Conservation (phyloP, 2,888 invertebrate species). For the Cheilosia impressa region DNA sequence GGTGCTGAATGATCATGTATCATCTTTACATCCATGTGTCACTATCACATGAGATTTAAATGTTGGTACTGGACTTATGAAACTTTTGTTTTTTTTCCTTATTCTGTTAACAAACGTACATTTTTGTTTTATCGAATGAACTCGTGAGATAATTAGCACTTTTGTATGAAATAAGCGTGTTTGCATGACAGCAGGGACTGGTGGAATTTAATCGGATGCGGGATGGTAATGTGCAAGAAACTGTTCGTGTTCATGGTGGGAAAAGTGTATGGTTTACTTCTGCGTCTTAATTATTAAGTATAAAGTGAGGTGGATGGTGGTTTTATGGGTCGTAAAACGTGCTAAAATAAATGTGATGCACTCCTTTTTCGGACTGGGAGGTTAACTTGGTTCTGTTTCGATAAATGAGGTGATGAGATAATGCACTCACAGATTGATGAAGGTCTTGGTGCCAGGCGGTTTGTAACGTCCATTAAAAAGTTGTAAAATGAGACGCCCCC, state of each 20-base stretch:
- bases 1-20: constrained; percentile 42
- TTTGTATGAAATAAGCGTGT: constrained; percentile 36
- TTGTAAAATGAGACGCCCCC: constrained; percentile 12
- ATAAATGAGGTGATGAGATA: constrained; percentile 44
- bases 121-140: constrained; percentile 38
- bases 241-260: background rate
- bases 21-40: constrained; percentile 51
- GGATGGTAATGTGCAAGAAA: constrained; percentile 10
- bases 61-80: constrained; percentile 27
- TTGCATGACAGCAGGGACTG: constrained; percentile 3
- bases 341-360: constrained; percentile 47
- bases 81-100: constrained; percentile 42
- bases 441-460: constrained; percentile 20
- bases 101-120: constrained; percentile 17
- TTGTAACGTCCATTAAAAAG: constrained; percentile 17
- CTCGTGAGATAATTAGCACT: constrained; percentile 62
- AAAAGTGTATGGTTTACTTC: constrained; percentile 10
- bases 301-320: background rate
- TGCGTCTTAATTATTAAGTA: background rate
- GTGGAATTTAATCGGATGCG: constrained; percentile 8
- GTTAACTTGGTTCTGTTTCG: constrained; percentile 4
- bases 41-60: constrained; percentile 47
- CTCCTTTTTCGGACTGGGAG: constrained; percentile 1
- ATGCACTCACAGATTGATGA: constrained; percentile 33
- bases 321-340: constrained; percentile 58